Evolutionary conservation across 1,140 invertebrate genomes (phyloP).

Genomic region (Branchinecta lynchi): DNA sequence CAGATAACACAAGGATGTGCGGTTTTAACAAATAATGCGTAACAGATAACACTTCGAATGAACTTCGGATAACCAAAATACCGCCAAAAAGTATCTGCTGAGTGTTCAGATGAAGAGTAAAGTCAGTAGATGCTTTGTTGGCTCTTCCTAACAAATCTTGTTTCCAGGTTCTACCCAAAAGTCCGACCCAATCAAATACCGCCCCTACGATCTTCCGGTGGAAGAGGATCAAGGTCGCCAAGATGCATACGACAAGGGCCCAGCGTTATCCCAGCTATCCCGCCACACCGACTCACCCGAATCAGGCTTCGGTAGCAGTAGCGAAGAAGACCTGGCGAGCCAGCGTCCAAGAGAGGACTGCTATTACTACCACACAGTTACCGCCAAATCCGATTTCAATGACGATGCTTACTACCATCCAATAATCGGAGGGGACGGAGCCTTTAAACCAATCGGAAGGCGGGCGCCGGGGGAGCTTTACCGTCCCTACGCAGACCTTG

Average conservation of each 20-base stretch:
- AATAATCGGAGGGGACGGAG: not conserved
- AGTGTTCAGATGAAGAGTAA: no score
- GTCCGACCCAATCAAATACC: not conserved
- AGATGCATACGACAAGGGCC: constrained; percentile 19
- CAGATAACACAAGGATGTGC: no score
- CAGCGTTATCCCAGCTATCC: constrained; percentile 19
- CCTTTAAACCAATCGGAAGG: not conserved
- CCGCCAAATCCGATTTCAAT: not conserved
- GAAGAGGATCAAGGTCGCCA: not conserved
- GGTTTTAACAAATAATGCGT: no score
- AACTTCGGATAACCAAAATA: no score
- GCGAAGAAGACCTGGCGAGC: constrained; percentile 18
- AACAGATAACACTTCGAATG: no score
- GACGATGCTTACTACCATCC: not conserved
- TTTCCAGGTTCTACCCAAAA: not conserved
- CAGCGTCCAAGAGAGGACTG: not conserved
- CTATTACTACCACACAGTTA: not conserved
- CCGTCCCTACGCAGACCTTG: constrained; percentile 16
- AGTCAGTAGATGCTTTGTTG: no score
- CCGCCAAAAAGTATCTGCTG: no score
- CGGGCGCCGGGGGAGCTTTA: constrained; percentile 17
- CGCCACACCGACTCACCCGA: constrained; percentile 20
- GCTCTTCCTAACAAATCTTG: no score
- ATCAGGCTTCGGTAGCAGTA: constrained; percentile 21
- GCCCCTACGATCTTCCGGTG: not conserved